Percentiles rank a stretch among this genome's conserved stretches.
Evolutionary conservation across 2,797 vertebrate genomes (phyloP).

Genomic region (Lateolabrax maculatus): DNA sequence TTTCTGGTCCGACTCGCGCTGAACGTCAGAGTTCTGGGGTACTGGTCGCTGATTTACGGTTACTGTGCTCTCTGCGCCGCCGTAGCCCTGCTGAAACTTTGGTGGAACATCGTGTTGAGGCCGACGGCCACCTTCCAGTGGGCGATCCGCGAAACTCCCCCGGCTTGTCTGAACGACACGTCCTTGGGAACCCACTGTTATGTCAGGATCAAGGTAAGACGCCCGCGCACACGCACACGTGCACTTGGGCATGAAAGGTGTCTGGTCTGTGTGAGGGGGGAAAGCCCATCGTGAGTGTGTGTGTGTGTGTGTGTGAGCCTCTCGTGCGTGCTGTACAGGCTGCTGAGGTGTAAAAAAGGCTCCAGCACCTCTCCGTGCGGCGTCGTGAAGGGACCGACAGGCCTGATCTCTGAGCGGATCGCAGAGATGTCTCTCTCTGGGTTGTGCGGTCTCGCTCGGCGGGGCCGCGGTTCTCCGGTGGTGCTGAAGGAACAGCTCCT

Average conservation of each 20-base stretch:
- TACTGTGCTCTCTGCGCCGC: conserved; percentile 90
- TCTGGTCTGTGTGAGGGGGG: not conserved
- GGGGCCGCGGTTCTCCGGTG: conserved; percentile 62
- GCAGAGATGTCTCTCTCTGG: too few relatives aligned
- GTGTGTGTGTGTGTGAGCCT: not conserved
- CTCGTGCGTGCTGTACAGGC: not conserved
- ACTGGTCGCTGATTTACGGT: conserved; percentile 93
- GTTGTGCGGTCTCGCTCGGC: too few relatives aligned
- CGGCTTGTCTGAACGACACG: conserved; percentile 94
- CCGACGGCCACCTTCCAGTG: conserved; percentile 92
- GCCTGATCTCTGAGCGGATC: conserved; percentile 63
- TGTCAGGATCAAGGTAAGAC: conserved; percentile 95
- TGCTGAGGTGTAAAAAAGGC: conserved; percentile 7
- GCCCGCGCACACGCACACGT: conserved; percentile 13
- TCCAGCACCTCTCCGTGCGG: conserved; percentile 46
- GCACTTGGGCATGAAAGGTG: conserved; percentile 38
- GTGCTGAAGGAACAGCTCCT: conserved; percentile 79
- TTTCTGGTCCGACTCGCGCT: conserved; percentile 84
- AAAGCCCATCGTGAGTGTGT: conserved; percentile 30
- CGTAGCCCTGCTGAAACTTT: conserved; percentile 92
- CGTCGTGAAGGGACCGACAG: conserved; percentile 58
- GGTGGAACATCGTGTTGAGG: conserved; percentile 91
- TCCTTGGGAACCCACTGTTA: conserved; percentile 98
- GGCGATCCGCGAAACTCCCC: conserved; percentile 89
- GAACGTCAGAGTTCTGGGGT: conserved; percentile 86